Evolutionary conservation across 2,797 vertebrate species (phyloP).

Genomic region (Pyrocephalus nanus): DNA sequence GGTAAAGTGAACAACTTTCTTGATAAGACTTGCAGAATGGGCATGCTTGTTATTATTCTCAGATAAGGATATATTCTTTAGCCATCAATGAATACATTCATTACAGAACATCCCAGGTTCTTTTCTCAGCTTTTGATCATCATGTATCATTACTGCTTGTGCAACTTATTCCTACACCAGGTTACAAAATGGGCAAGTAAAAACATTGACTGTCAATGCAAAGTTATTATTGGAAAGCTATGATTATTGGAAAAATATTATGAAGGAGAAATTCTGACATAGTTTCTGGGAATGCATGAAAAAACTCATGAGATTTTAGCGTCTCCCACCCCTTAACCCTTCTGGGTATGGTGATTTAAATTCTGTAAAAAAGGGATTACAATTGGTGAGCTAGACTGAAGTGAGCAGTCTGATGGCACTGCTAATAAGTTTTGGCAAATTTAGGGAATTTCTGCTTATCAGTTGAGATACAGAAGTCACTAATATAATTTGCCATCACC

Average conservation of each 20-base stretch:
- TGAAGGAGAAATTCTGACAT: neutral
- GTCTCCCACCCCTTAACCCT: accelerated
- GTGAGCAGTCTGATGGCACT: neutral
- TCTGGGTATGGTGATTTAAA: neutral
- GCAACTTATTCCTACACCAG: neutral
- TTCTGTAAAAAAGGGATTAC: neutral
- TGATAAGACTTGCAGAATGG: neutral
- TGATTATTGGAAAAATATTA: neutral
- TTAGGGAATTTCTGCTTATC: neutral
- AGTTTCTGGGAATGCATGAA: neutral
- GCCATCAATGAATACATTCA: neutral
- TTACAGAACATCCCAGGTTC: neutral
- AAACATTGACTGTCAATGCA: neutral
- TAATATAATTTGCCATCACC: neutral
- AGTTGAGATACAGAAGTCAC: neutral
- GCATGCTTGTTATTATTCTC: neutral
- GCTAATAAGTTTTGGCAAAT: neutral
- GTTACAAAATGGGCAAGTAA: neutral
- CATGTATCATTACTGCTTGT: neutral
- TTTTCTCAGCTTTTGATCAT: neutral
- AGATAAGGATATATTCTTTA: neutral
- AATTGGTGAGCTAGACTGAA: neutral
- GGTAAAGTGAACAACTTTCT: neutral
- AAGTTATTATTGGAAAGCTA: neutral
- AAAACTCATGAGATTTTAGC: neutral